Conservation (phyloP, 1,140 invertebrate genomes). For the Monochamus saltuarius region DNA sequence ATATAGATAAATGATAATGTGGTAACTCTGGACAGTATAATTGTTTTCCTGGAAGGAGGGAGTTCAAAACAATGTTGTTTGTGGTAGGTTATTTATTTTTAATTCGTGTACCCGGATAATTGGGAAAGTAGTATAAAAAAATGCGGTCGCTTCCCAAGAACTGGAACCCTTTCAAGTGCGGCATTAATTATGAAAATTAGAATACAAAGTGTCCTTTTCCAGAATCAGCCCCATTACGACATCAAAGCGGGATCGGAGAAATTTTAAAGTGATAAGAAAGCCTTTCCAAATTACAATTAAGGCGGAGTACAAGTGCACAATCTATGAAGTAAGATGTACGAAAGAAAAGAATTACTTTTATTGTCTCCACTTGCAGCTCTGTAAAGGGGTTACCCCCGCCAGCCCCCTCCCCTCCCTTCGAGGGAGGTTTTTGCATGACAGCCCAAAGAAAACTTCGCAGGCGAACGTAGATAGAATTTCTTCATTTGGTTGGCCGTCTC, state of each 20-base stretch:
- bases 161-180: no score
- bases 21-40: no score
- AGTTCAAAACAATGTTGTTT: no score
- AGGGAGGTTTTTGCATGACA: slow-evolving; percentile 40
- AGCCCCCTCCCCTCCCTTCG: slow-evolving; percentile 14
- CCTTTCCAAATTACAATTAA: slow-evolving; percentile 37
- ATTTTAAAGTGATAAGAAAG: slow-evolving; percentile 28
- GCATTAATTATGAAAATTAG: slow-evolving; percentile 7
- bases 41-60: no score
- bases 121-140: no score
- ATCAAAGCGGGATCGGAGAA: slow-evolving; percentile 26
- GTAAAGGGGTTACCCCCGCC: slow-evolving; percentile 37
- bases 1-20: no score
- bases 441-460: slow-evolving; percentile 41
- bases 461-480: slow-evolving; percentile 43
- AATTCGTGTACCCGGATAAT: no score
- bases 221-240: slow-evolving; percentile 7
- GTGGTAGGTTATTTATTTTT: no score
- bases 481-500: slow-evolving; percentile 36
- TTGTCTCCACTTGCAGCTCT: slow-evolving; percentile 37
- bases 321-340: slow-evolving; percentile 37
- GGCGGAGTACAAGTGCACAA: slow-evolving; percentile 31
- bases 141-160: no score
- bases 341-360: slow-evolving; percentile 44
- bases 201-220: not conserved